Conservation (phyloP, 2,113 vertebrate genomes). For the Semnornis frantzii region DNA sequence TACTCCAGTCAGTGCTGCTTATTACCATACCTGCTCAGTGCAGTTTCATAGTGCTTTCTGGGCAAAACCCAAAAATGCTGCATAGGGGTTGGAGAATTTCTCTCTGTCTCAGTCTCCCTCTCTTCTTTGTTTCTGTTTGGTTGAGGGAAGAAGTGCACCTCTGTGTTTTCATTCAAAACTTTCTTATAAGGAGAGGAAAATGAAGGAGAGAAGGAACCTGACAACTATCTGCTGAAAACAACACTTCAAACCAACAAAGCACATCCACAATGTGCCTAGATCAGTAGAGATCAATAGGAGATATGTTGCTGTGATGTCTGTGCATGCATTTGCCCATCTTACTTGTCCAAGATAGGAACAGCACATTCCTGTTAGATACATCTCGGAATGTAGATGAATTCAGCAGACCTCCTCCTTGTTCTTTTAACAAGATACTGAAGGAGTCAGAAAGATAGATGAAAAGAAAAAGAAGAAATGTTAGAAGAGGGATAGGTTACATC, state of each 20-base stretch:
- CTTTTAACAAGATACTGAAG: background rate
- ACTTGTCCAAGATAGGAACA: background rate
- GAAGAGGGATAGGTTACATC: background rate
- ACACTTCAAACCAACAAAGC: constrained; percentile 40
- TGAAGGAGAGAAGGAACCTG: constrained; percentile 5
- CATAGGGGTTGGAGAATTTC: background rate
- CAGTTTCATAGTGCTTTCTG: background rate
- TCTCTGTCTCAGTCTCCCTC: background rate
- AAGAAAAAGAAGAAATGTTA: background rate
- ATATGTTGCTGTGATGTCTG: constrained; percentile 49
- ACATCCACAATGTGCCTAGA: background rate
- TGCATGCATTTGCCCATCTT: constrained; percentile 11
- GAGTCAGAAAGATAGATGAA: background rate
- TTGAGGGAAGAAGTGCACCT: background rate
- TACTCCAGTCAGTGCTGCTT: constrained; percentile 50
- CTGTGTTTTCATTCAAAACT: constrained; percentile 6
- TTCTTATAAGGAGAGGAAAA: constrained; percentile 10
- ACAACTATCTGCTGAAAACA: constrained; percentile 40
- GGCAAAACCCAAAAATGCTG: background rate
- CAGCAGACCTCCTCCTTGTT: background rate
- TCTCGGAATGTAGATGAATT: background rate
- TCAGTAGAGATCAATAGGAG: constrained; percentile 39
- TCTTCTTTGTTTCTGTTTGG: background rate
- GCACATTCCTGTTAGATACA: background rate
- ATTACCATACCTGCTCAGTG: constrained; percentile 8